Conservation (phyloP, 2,113 vertebrate species). For the Pomatorhinus ruficollis region DNA sequence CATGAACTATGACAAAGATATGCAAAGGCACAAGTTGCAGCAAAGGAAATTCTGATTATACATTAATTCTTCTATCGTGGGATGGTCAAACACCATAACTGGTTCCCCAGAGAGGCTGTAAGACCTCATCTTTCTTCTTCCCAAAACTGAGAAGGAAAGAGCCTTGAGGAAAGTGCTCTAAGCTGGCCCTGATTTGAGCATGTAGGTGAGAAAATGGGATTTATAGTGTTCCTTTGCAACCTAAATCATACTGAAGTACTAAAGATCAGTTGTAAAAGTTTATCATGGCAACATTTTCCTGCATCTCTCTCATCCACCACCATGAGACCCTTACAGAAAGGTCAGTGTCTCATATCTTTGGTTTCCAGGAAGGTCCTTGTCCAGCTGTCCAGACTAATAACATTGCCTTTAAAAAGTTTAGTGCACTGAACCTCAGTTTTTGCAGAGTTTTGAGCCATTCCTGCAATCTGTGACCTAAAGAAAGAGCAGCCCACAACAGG, state of each 20-base stretch:
- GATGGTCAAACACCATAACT: neutral
- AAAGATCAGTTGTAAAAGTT: neutral
- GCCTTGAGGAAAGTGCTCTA: neutral
- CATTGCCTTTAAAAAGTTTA: neutral
- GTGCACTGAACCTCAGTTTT: neutral
- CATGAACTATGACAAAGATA: neutral
- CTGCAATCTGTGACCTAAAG: neutral
- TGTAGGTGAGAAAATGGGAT: rapidly evolving
- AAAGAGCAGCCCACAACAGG: neutral
- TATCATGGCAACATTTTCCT: neutral
- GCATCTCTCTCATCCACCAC: neutral
- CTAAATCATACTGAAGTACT: neutral
- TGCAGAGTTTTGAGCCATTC: neutral
- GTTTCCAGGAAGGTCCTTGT: neutral
- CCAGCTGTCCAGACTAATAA: neutral
- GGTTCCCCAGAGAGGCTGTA: neutral
- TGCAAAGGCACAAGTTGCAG: neutral
- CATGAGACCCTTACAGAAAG: neutral
- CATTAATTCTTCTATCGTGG: neutral
- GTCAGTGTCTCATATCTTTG: neutral
- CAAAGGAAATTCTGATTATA: neutral
- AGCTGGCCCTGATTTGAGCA: neutral
- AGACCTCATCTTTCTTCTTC: neutral
- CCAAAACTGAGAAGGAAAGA: neutral
- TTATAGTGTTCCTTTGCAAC: neutral